A percentile compares a stretch with the other conserved stretches of the same genome.
Conservation (phyloP, 2,888 invertebrate species). For the Drosophila austrosaltans region DNA sequence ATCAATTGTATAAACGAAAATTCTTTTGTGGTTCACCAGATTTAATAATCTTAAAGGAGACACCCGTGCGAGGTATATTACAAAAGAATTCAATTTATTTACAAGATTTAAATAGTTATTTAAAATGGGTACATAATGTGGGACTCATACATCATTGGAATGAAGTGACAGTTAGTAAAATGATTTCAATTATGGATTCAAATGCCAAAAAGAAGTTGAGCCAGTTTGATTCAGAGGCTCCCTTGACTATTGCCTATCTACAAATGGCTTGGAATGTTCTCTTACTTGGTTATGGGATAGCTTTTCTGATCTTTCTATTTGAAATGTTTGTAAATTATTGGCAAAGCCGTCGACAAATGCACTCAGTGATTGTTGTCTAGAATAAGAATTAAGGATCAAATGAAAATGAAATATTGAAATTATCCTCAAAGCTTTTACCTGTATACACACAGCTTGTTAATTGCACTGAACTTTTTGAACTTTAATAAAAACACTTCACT, state of each 20-base stretch:
- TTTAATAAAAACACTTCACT: not conserved
- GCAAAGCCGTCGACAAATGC: not conserved
- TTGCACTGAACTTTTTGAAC: not conserved
- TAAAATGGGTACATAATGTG: not conserved
- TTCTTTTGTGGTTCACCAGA: not conserved
- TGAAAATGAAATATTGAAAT: not conserved
- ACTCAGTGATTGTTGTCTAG: not conserved
- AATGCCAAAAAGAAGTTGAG: not conserved
- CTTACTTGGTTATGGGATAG: not conserved
- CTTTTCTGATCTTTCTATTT: not conserved
- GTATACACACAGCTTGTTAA: not conserved
- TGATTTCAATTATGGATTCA: not conserved
- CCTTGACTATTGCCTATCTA: conserved; percentile 15
- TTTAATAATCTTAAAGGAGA: not conserved
- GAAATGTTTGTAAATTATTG: conserved; percentile 11
- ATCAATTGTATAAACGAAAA: not conserved
- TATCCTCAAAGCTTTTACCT: not conserved
- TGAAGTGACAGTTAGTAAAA: not conserved
- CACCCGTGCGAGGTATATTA: not conserved
- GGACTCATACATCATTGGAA: not conserved
- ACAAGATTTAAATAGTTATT: not conserved
- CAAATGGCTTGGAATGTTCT: conserved; percentile 25
- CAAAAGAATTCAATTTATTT: not conserved
- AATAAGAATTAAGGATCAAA: not conserved
- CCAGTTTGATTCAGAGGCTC: not conserved